A percentile compares a stretch with the other conserved stretches of the same genome.
Evolutionary conservation across 2,888 invertebrate genomes (phyloP).

Genomic region (Cactoblastis cactorum): DNA sequence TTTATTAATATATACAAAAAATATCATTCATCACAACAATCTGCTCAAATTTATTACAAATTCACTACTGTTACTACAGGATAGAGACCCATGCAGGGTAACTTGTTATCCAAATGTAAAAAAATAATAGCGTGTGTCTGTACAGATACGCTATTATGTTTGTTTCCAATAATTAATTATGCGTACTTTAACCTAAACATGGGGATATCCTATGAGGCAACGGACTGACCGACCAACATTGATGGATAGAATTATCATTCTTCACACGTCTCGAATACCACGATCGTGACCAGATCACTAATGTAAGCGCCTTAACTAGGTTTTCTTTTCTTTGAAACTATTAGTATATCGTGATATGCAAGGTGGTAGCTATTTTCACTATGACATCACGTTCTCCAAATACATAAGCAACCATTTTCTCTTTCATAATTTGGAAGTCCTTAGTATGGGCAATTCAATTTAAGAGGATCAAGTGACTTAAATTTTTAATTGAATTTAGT

Average conservation of each 20-base stretch:
- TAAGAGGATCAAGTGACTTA: too few relatives aligned
- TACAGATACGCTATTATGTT: too few relatives aligned
- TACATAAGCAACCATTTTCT: neutral
- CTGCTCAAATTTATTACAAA: too few relatives aligned
- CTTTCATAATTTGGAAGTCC: neutral
- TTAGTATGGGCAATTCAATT: too few relatives aligned
- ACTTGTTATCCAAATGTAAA: too few relatives aligned
- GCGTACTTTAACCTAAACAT: constrained; percentile 7
- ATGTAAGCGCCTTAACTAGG: neutral
- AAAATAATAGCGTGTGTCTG: too few relatives aligned
- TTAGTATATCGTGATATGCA: neutral
- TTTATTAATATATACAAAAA: too few relatives aligned
- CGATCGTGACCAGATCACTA: neutral
- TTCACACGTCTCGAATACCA: neutral
- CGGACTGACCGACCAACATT: neutral
- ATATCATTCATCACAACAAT: too few relatives aligned
- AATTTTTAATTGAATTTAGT: too few relatives aligned
- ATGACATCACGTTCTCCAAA: neutral
- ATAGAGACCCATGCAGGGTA: too few relatives aligned
- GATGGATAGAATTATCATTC: neutral
- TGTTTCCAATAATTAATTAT: constrained; percentile 9
- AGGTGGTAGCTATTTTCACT: neutral
- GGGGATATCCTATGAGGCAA: constrained; percentile 12
- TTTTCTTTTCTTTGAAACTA: constrained; percentile 10
- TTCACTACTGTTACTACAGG: too few relatives aligned